These are phyloP conservation scores for Monopterus albus DNA, from an alignment of 2,113 vertebrate genomes.

Conservation along the genomic window DNA sequence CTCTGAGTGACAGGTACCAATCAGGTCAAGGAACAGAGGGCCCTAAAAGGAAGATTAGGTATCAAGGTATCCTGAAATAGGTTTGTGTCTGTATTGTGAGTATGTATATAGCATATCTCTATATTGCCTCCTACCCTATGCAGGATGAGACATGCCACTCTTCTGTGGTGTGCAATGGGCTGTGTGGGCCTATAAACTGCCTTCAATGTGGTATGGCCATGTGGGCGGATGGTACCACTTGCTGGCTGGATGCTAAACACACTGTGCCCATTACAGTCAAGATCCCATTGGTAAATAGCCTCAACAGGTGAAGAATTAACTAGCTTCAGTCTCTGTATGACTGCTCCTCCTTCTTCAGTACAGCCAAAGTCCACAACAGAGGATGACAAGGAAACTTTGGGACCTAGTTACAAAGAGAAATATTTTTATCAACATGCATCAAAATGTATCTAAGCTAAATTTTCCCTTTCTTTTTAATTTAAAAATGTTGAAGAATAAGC, in stretches of 20 bases:
- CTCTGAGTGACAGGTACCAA: conserved; percentile 93
- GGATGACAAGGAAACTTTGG: conserved; percentile 81
- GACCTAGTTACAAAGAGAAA: conserved; percentile 78
- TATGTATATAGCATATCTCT: background rate
- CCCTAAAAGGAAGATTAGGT: conserved; percentile 74
- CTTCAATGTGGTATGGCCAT: conserved; percentile 73
- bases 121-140: conserved; percentile 83
- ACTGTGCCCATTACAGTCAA: conserved; percentile 85
- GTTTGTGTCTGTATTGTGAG: background rate
- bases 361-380: conserved; percentile 85
- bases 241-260: conserved; percentile 87
- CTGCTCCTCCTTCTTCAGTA: conserved; percentile 77
- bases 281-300: conserved; percentile 88
- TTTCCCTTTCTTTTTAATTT: background rate
- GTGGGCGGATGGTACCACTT: conserved; percentile 82
- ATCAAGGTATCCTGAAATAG: no score
- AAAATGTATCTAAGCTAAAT: background rate
- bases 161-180: conserved; percentile 85
- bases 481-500: background rate
- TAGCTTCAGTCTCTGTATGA: conserved; percentile 78
- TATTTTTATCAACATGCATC: background rate
- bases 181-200: conserved; percentile 85
- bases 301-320: conserved; percentile 83
- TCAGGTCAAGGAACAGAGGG: conserved; percentile 89
- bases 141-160: conserved; percentile 89